phyloP scores from a whole-genome alignment of 2,888 invertebrate genomes.

The Willowsia nigromaculata region DNA sequence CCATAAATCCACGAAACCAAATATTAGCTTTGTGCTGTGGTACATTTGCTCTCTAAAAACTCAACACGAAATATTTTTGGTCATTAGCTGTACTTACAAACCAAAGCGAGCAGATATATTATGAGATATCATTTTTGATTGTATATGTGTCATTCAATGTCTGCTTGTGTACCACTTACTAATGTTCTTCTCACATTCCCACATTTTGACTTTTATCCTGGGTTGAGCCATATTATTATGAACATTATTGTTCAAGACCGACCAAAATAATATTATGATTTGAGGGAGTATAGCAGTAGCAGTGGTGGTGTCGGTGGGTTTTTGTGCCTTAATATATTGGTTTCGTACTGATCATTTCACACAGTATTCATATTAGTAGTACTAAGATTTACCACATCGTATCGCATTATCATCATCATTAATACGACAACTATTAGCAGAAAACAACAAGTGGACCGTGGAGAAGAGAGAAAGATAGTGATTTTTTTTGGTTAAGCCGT shows the following conservation, averaged over 20 bases:
- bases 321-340: slow-evolving; percentile 49
- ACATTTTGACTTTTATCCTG: slow-evolving; percentile 40
- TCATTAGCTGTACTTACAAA: neutral
- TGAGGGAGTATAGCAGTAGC: neutral
- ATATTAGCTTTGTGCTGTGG: slow-evolving; percentile 3
- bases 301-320: slow-evolving; percentile 34
- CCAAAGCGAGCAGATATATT: neutral
- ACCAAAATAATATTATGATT: neutral
- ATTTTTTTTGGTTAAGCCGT: slow-evolving; percentile 5
- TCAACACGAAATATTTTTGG: slow-evolving; percentile 3
- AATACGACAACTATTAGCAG: slow-evolving; percentile 7
- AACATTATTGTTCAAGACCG: too few species aligned
- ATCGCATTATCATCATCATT: neutral
- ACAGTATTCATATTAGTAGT: neutral
- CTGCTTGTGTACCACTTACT: too few species aligned
- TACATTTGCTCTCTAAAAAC: neutral
- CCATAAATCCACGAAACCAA: neutral
- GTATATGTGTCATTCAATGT: slow-evolving; percentile 16
- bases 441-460: slow-evolving; percentile 42
- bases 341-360: slow-evolving; percentile 8
- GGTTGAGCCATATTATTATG: neutral
- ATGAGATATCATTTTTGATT: neutral
- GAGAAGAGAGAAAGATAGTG: slow-evolving; percentile 20
- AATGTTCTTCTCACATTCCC: slow-evolving; percentile 20
- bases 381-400: neutral